Conservation (phyloP, 1,140 invertebrate species). For the Tyrophagus putrescentiae region DNA sequence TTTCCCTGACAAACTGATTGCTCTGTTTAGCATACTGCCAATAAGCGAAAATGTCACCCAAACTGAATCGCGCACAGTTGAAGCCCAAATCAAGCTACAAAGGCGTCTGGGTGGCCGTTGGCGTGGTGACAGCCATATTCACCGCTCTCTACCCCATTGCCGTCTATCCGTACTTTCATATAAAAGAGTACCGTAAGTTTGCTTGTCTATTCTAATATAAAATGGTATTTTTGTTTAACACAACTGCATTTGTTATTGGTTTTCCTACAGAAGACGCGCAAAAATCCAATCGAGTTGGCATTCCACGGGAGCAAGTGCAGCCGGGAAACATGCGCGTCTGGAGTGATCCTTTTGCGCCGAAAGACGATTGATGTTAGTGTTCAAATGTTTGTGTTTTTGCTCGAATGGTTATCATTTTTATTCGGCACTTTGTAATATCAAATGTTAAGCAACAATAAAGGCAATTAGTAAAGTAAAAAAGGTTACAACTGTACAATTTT, state of each 20-base stretch:
- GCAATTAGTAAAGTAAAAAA: no score
- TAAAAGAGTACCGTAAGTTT: conserved; percentile 44
- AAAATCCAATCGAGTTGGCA: conserved; percentile 6
- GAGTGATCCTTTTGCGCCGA: conserved; percentile 22
- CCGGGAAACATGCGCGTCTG: conserved; percentile 23
- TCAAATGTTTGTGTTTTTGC: neutral
- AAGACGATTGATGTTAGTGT: neutral
- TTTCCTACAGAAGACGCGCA: conserved; percentile 4
- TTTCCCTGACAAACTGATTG: neutral
- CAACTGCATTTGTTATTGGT: neutral
- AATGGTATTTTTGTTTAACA: neutral
- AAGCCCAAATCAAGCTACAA: conserved; percentile 1
- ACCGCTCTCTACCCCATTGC: conserved; percentile 45
- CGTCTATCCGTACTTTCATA: conserved; percentile 48
- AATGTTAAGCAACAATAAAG: no score
- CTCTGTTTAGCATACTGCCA: neutral
- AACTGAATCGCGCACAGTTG: neutral
- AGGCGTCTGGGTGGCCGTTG: conserved; percentile 28
- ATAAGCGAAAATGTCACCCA: neutral
- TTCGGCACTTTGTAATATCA: neutral
- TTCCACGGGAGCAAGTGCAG: conserved; percentile 20
- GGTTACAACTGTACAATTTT: no score
- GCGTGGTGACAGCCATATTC: conserved; percentile 42
- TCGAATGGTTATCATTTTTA: neutral
- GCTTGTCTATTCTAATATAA: neutral